phyloP scores from a whole-genome alignment of 2,888 invertebrate genomes.

The Galerucella calmariensis region DNA sequence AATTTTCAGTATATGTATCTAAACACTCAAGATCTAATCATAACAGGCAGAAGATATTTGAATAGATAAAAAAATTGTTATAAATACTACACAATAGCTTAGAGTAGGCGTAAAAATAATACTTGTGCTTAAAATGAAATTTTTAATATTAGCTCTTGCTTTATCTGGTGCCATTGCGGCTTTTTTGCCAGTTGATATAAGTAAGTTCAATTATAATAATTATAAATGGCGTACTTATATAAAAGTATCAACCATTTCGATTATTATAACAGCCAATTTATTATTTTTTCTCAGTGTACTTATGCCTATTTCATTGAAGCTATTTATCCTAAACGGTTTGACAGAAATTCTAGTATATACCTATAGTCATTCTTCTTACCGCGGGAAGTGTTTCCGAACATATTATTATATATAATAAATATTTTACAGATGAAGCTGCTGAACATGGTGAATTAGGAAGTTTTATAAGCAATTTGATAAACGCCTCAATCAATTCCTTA shows the following conservation, averaged over 20 bases:
- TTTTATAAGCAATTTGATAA: slow-evolving; percentile 4
- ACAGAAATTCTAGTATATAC: too few relatives aligned
- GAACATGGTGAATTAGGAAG: not conserved
- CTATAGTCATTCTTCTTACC: too few relatives aligned
- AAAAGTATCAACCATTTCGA: too few relatives aligned
- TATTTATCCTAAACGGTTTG: too few relatives aligned
- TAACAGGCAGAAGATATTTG: too few relatives aligned
- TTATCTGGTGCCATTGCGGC: slow-evolving; percentile 3
- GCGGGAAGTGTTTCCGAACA: too few relatives aligned
- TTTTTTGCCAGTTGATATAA: not conserved
- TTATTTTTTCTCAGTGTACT: too few relatives aligned
- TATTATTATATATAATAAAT: not conserved
- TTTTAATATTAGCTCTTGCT: slow-evolving; percentile 17
- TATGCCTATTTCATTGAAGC: too few relatives aligned
- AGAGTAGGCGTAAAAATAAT: not conserved
- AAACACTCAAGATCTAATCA: too few relatives aligned
- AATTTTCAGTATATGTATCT: too few relatives aligned
- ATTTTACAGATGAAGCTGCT: not conserved
- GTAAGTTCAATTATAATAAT: slow-evolving; percentile 9
- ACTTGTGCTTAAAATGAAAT: slow-evolving; percentile 15
- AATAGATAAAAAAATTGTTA: slow-evolving; percentile 1
- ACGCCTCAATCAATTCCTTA: not conserved
- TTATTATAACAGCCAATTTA: too few relatives aligned
- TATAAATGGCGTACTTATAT: not conserved
- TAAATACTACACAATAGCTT: not conserved